phyloP scores from a whole-genome alignment of 1,140 invertebrate species.

The Steinernema khuongi region DNA sequence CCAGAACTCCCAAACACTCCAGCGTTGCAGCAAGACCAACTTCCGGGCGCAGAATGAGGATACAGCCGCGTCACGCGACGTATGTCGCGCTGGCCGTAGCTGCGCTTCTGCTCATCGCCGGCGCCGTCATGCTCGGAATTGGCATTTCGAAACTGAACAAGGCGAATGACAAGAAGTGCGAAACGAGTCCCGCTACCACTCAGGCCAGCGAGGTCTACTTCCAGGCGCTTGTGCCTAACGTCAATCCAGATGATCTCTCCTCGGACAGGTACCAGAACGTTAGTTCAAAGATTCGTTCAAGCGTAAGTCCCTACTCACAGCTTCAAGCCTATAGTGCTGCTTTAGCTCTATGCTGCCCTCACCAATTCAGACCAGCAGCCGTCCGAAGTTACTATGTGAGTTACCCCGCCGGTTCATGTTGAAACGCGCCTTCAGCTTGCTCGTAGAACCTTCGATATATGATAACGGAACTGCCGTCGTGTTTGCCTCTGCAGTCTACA shows the following conservation, averaged over 20 bases:
- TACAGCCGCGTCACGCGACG: constrained; percentile 13
- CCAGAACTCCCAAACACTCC: neutral
- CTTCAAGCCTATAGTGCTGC: neutral
- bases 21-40: no score
- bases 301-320: neutral
- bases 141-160: neutral
- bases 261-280: neutral
- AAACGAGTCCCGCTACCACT: no score
- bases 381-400: neutral
- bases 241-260: neutral
- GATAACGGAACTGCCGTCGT: neutral
- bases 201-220: constrained; percentile 3
- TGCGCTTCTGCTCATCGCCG: constrained; percentile 9
- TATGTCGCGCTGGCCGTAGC: neutral
- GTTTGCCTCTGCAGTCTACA: neutral
- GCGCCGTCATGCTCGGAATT: constrained; percentile 5
- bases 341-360: neutral
- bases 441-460: neutral
- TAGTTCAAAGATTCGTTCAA: neutral
- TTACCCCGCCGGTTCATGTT: neutral
- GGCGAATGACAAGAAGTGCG: neutral
- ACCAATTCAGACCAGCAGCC: neutral
- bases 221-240: neutral
- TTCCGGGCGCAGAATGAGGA: neutral
- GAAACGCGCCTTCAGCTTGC: neutral